A percentile compares a stretch with the other conserved stretches of the same genome.
These are phyloP conservation scores for Toxonevra muliebris DNA, from an alignment of 2,888 invertebrate species.

Conservation along the genomic window DNA sequence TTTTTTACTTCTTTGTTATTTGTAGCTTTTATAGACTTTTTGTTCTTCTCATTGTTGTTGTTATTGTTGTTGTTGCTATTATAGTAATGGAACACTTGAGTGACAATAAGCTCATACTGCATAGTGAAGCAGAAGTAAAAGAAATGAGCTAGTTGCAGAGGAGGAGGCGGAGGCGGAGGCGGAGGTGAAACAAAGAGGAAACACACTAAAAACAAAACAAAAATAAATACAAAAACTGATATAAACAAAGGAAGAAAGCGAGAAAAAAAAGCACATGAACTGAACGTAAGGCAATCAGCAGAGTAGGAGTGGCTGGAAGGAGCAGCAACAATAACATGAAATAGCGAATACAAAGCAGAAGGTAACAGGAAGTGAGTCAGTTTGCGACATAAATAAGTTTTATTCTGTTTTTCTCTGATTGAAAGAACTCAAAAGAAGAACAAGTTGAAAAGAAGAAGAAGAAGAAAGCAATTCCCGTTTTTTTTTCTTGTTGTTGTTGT, in stretches of 20 bases:
- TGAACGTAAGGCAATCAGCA: constrained; percentile 21
- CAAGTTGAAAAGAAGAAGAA: background rate
- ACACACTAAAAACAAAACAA: background rate
- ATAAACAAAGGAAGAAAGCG: background rate
- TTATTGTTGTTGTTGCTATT: constrained; percentile 15
- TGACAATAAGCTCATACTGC: constrained; percentile 31
- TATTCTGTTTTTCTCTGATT: constrained; percentile 37
- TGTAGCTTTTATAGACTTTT: constrained; percentile 16
- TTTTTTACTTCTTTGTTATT: constrained; percentile 27
- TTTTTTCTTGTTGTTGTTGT: background rate
- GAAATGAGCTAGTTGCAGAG: background rate
- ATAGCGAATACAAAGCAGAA: background rate
- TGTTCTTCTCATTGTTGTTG: constrained; percentile 25
- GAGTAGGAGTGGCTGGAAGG: background rate
- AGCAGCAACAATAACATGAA: background rate
- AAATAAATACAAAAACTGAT: background rate
- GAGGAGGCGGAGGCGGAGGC: background rate
- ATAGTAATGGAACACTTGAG: constrained; percentile 25
- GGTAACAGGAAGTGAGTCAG: constrained; percentile 32
- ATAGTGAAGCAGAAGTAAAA: background rate
- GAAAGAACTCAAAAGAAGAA: constrained; percentile 30
- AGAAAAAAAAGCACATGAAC: background rate
- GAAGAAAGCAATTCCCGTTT: constrained; percentile 1
- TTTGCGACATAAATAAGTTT: constrained; percentile 41
- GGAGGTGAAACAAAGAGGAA: background rate